Base-by-base conservation (phyloP, 2,888 invertebrate species). In the Entomobrya proxima region DNA sequence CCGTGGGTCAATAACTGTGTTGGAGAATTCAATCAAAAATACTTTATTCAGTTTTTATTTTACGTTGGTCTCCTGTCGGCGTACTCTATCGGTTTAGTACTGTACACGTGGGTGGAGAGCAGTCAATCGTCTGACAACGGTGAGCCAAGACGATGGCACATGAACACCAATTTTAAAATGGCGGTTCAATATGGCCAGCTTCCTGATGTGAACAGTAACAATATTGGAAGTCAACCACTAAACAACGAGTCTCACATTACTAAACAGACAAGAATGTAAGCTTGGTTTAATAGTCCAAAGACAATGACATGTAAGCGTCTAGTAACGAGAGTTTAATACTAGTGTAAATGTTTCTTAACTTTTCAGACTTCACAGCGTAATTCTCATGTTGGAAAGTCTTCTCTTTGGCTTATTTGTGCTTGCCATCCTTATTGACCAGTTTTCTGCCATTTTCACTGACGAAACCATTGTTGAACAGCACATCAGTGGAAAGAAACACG, bases 11-110 rank as follows among this genome's bases (percentile, higher is more conserved):
- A 98, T 92, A 98, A 98, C 92, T 97, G 97, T 92, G 96, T 97
- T 5, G 97, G 97, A 61, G 97, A 97, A 92, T 94, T 94, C 91
- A 97, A 98, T 93, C 97, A 97, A 92, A 97, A 97, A 92, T 97
- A 95, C 92, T 97, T 97, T 92, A 94, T 97, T 89, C 96, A 97
- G 91, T 97, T 97, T 93, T 93, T 96, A 88, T 93, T 96, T 55
- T 97, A 96, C 91, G 96, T 96, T 86, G 96, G 95, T 80, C 92
- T 94, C 64, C 92, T 95, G 86, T 93, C 94, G 1, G 89, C 93
- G 0, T 95, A 96, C 91, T 94, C 95, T 9, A 93, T 96, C 55
- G 92, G 92, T n/a, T 92, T 96, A 91, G 95, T 96, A 55, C 93
- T 95, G 44, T 92, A 94, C 69, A 95, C 96, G 0, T 96, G 96